Percentiles rank a stretch among this genome's conserved stretches.
Conservation (phyloP, 2,888 invertebrate genomes). For the Dichetophora obliterata region DNA sequence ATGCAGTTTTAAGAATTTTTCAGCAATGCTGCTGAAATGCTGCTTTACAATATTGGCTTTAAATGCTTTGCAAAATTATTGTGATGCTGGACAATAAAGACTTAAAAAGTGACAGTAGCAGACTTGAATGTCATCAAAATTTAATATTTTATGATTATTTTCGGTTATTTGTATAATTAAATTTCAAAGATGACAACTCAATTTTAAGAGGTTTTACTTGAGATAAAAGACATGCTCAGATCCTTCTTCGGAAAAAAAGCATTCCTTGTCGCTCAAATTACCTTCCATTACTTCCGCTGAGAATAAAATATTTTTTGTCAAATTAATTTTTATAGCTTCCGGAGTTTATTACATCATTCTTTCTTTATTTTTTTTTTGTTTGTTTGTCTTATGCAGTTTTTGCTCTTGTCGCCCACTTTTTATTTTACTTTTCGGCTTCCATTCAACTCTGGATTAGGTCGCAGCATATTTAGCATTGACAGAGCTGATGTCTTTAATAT, state of each 20-base stretch:
- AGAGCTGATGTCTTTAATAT: background rate
- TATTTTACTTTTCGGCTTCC: conserved; percentile 7
- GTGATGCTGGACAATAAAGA: too few relatives aligned
- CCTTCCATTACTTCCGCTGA: background rate
- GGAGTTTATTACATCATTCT: conserved; percentile 18
- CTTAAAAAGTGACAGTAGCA: too few relatives aligned
- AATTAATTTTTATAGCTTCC: conserved; percentile 24
- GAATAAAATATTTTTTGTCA: background rate
- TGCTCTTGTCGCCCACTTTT: conserved; percentile 1
- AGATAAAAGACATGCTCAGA: background rate
- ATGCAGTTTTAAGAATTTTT: too few relatives aligned
- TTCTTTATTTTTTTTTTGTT: conserved; percentile 28
- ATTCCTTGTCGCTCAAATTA: background rate
- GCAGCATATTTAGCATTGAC: background rate
- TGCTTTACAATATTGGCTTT: too few relatives aligned
- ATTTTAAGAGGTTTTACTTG: too few relatives aligned
- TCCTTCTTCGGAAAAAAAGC: background rate
- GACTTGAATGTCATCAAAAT: too few relatives aligned
- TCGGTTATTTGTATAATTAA: too few relatives aligned
- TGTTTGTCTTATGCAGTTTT: conserved; percentile 28
- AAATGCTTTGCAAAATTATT: too few relatives aligned
- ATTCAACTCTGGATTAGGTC: background rate
- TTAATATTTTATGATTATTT: too few relatives aligned
- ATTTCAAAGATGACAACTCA: too few relatives aligned
- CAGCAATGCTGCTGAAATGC: too few relatives aligned